Conservation (phyloP, 2,888 invertebrate species). For the Thalpophila matura region DNA sequence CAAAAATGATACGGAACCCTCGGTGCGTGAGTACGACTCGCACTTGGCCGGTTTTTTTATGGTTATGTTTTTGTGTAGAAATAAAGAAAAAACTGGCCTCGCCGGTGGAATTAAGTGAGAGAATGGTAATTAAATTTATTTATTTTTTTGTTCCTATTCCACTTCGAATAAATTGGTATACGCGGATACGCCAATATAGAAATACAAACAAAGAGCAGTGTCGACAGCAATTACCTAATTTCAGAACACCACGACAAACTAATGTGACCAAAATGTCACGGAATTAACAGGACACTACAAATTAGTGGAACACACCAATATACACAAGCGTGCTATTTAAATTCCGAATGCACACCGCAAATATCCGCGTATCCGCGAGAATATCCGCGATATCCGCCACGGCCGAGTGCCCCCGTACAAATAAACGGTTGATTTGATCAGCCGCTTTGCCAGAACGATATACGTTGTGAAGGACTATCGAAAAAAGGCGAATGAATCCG, state of each 20-base stretch:
- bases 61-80: too few species aligned
- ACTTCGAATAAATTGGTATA: background rate
- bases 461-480: constrained; percentile 63
- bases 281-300: constrained; percentile 56
- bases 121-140: too few species aligned
- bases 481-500: constrained; percentile 70
- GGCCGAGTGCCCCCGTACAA: constrained; percentile 77
- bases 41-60: too few species aligned
- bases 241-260: constrained; percentile 25
- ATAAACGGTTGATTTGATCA: constrained; percentile 84
- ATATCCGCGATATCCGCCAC: constrained; percentile 69
- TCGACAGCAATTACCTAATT: constrained; percentile 40
- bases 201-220: constrained; percentile 14
- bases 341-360: constrained; percentile 64
- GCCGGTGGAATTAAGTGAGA: too few species aligned
- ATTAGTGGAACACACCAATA: constrained; percentile 60
- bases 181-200: background rate
- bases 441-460: constrained; percentile 69
- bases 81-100: too few species aligned
- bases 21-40: too few species aligned
- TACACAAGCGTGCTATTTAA: constrained; percentile 61
- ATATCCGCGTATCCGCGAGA: constrained; percentile 66
- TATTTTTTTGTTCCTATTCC: background rate
- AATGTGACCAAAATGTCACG: constrained; percentile 48
- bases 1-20: too few species aligned